Evolutionary conservation across 2,113 vertebrate genomes (phyloP).

Genomic region (Phoenicopterus ruber): DNA sequence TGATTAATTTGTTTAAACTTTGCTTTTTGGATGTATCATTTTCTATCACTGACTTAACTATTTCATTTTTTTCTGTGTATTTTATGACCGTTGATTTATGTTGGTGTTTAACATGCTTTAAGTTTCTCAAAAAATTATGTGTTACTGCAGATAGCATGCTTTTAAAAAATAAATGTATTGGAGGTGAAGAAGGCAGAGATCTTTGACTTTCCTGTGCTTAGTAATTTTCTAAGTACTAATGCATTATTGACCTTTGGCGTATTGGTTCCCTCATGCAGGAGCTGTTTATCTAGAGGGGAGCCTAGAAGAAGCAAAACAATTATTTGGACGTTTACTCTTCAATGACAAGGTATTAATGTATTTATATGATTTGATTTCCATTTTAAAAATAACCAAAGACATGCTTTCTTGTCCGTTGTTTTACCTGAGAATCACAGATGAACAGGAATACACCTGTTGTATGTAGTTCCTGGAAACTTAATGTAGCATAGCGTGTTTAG

Average conservation of each 20-base stretch:
- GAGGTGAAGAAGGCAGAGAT: not conserved
- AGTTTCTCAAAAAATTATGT: not conserved
- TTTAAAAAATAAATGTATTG: not conserved
- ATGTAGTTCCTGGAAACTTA: not conserved
- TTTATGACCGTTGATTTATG: not conserved
- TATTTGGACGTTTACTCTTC: constrained; percentile 95
- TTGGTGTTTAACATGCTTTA: not conserved
- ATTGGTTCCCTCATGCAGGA: constrained; percentile 70
- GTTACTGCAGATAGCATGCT: not conserved
- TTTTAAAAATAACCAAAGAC: not conserved
- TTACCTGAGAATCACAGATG: not conserved
- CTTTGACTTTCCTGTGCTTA: not conserved
- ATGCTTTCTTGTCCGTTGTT: not conserved
- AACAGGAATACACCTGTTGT: not conserved
- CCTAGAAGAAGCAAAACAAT: constrained; percentile 88
- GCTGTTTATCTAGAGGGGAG: constrained; percentile 97
- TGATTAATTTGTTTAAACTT: not conserved
- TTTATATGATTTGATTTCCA: not conserved
- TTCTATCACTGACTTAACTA: not conserved
- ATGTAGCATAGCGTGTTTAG: not conserved
- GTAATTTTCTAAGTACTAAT: constrained; percentile 30
- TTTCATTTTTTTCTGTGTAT: not conserved
- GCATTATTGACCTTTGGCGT: not conserved
- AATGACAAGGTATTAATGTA: constrained; percentile 82
- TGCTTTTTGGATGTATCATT: not conserved